Conservation (phyloP, 2,888 invertebrate species). For the Drosophila neonasuta region DNA sequence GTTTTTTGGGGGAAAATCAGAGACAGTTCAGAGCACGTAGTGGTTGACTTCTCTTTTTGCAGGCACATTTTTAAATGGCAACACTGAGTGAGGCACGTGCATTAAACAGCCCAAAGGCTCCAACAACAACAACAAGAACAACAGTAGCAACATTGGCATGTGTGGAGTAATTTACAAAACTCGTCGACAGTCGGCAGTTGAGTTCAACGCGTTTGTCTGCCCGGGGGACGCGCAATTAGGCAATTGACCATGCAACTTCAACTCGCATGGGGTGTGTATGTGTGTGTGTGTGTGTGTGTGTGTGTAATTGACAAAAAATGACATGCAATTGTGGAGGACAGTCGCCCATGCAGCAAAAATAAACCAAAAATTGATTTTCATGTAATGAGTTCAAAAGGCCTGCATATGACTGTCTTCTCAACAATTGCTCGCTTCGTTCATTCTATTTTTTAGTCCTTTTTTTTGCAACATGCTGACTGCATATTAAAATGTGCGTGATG, state of each 20-base stretch:
- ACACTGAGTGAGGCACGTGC: constrained; percentile 70
- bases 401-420: constrained; percentile 37
- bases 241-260: constrained; percentile 60
- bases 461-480: constrained; percentile 63
- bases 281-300: constrained; percentile 26
- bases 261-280: not conserved
- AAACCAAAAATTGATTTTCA: constrained; percentile 74
- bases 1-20: constrained; percentile 28
- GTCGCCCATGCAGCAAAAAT: constrained; percentile 58
- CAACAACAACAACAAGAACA: constrained; percentile 37
- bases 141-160: constrained; percentile 30
- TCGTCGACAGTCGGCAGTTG: constrained; percentile 57
- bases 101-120: constrained; percentile 71
- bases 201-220: constrained; percentile 72
- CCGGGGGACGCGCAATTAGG: constrained; percentile 65
- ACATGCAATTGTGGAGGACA: constrained; percentile 52
- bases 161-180: constrained; percentile 72
- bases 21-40: constrained; percentile 53
- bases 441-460: constrained; percentile 29
- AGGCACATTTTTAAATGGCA: constrained; percentile 73
- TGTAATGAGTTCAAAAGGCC: constrained; percentile 72
- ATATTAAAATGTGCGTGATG: constrained; percentile 74
- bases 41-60: constrained; percentile 47
- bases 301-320: constrained; percentile 72
- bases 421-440: constrained; percentile 16